Conservation (phyloP, 2,113 vertebrate species). For the Cacatua alba region DNA sequence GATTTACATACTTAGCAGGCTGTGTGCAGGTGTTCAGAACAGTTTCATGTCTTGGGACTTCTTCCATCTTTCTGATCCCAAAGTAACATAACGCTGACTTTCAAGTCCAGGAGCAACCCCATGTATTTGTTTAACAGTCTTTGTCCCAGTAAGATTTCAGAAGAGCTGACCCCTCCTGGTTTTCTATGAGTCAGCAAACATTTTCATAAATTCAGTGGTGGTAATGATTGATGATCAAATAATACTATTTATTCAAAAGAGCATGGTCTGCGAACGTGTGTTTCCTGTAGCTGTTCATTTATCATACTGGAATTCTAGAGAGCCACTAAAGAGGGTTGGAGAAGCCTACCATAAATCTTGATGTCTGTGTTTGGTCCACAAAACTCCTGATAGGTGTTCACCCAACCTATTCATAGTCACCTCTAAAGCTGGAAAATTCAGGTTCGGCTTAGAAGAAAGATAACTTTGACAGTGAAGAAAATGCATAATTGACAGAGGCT, state of each 20-base stretch:
- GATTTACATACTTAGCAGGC: not conserved
- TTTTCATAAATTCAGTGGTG: not conserved
- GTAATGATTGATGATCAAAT: not conserved
- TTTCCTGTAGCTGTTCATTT: not conserved
- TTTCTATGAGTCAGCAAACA: not conserved
- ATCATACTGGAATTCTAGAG: not conserved
- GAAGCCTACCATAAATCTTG: not conserved
- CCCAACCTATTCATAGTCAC: not conserved
- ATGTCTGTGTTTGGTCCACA: not conserved
- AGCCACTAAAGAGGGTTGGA: not conserved
- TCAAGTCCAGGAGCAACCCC: not conserved
- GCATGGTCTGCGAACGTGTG: fast-evolving
- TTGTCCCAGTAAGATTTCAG: not conserved
- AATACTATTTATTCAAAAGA: not conserved
- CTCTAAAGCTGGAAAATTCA: not conserved
- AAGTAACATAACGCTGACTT: not conserved
- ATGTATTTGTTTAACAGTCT: not conserved
- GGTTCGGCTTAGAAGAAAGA: not conserved
- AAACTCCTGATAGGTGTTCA: not conserved
- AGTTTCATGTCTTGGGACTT: not conserved
- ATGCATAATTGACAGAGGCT: not conserved
- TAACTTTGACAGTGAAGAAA: not conserved
- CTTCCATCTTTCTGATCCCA: not conserved
- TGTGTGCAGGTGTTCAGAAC: not conserved
- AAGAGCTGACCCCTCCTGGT: not conserved